Percentiles rank a stretch among this genome's conserved stretches.
phyloP scores from a whole-genome alignment of 2,888 invertebrate species.

The Chamaedrilus cognettii region DNA sequence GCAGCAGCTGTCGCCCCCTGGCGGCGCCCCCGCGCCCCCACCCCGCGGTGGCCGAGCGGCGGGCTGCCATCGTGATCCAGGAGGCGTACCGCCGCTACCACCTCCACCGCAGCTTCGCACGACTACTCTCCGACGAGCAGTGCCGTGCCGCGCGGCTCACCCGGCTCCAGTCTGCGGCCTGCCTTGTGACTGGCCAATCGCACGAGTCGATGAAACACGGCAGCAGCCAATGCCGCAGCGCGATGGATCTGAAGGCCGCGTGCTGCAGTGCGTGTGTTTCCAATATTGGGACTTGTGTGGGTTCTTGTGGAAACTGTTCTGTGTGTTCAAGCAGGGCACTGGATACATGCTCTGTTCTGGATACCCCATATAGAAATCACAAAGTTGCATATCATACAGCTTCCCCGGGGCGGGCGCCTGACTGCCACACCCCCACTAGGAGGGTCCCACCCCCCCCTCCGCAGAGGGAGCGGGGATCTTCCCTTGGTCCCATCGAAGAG shows the following conservation, averaged over 20 bases:
- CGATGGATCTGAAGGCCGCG: neutral
- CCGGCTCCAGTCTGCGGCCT: constrained; percentile 61
- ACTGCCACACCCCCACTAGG: neutral
- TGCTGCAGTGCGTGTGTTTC: neutral
- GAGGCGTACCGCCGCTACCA: constrained; percentile 92
- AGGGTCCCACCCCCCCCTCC: neutral
- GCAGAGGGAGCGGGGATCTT: neutral
- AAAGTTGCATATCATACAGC: neutral
- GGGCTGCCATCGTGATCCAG: constrained; percentile 92
- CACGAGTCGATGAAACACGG: neutral
- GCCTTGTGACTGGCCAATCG: too few relatives aligned
- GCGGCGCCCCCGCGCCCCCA: constrained; percentile 76
- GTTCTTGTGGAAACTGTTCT: neutral
- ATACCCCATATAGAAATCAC: too few relatives aligned
- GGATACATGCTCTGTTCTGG: too few relatives aligned
- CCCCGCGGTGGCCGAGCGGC: too few relatives aligned
- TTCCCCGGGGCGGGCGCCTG: neutral
- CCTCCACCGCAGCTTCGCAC: constrained; percentile 91
- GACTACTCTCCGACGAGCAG: constrained; percentile 73
- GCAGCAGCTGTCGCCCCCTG: constrained; percentile 43
- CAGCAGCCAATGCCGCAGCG: neutral
- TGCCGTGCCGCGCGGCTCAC: constrained; percentile 84
- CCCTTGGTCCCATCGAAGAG: neutral
- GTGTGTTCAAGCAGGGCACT: too few relatives aligned
- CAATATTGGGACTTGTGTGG: neutral